Percentiles rank a stretch among this genome's conserved stretches.
Conservation (phyloP, 2,113 vertebrate genomes). For the Odobenus rosmarus region DNA sequence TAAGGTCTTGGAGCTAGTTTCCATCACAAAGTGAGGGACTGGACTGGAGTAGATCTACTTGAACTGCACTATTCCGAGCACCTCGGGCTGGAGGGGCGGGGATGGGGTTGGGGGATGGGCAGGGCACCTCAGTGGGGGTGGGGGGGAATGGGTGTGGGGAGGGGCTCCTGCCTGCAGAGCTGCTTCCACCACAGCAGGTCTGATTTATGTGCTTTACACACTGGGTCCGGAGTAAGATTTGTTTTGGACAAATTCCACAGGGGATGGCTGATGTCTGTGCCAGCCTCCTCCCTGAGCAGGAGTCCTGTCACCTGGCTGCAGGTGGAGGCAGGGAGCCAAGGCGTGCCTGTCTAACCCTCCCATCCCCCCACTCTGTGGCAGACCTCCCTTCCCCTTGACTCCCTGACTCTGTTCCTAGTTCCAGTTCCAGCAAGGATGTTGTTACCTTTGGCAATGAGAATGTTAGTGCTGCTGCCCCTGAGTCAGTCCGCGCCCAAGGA, state of each 20-base stretch:
- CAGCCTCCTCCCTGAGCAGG: rapidly evolving
- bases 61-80: not conserved
- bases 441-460: not conserved
- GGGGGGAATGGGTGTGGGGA: not conserved
- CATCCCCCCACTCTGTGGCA: not conserved
- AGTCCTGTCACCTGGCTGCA: not conserved
- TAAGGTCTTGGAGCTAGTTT: not conserved
- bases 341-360: not conserved
- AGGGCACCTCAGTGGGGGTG: not conserved
- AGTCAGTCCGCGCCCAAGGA: slow-evolving; percentile 76
- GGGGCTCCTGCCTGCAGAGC: not conserved
- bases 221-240: not conserved
- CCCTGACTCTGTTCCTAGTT: not conserved
- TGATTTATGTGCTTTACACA: not conserved
- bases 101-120: not conserved
- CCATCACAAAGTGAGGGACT: not conserved
- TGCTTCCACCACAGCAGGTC: not conserved
- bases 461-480: not conserved
- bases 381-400: not conserved
- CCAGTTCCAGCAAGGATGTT: slow-evolving; percentile 54
- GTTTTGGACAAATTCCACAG: not conserved
- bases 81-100: not conserved
- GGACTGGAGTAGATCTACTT: not conserved
- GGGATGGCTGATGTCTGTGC: rapidly evolving
- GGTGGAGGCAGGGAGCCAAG: slow-evolving; percentile 7